A percentile compares a stretch with the other conserved stretches of the same genome.
phyloP scores from a whole-genome alignment of 1,140 invertebrate species.

The Drosophila mojavensis region DNA sequence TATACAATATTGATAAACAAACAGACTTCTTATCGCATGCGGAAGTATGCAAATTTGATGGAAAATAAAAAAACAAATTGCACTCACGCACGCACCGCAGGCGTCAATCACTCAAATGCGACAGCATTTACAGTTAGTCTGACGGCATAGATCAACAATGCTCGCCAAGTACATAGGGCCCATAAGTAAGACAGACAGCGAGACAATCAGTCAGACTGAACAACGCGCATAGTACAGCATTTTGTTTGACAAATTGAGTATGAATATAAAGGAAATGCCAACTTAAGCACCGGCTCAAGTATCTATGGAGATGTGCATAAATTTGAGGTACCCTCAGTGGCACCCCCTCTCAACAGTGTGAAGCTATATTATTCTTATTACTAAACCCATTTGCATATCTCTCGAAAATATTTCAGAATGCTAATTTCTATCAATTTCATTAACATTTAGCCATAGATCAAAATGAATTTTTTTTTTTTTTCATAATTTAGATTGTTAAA shows the following conservation, averaged over 20 bases:
- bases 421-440: slow-evolving; percentile 41
- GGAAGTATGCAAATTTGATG: slow-evolving; percentile 53
- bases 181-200: slow-evolving; percentile 47
- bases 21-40: slow-evolving; percentile 8
- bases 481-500: slow-evolving; percentile 39
- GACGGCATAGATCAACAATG: slow-evolving; percentile 34
- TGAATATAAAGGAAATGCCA: slow-evolving; percentile 46
- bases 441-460: slow-evolving; percentile 32
- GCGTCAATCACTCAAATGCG: slow-evolving; percentile 67
- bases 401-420: slow-evolving; percentile 2
- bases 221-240: not conserved
- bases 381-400: slow-evolving; percentile 52
- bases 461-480: slow-evolving; percentile 31
- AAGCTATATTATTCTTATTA: too few relatives aligned
- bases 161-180: slow-evolving; percentile 16
- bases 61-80: slow-evolving; percentile 41
- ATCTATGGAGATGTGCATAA: slow-evolving; percentile 48
- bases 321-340: not conserved
- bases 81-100: slow-evolving; percentile 45
- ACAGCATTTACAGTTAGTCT: slow-evolving; percentile 54
- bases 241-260: slow-evolving; percentile 57
- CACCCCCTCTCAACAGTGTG: too few relatives aligned
- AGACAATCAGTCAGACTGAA: slow-evolving; percentile 6
- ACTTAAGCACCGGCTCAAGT: slow-evolving; percentile 43
- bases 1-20: slow-evolving; percentile 13